A percentile compares a stretch with the other conserved stretches of the same genome.
Conservation (phyloP, 2,888 invertebrate genomes). For the Baronia brevicornis region DNA sequence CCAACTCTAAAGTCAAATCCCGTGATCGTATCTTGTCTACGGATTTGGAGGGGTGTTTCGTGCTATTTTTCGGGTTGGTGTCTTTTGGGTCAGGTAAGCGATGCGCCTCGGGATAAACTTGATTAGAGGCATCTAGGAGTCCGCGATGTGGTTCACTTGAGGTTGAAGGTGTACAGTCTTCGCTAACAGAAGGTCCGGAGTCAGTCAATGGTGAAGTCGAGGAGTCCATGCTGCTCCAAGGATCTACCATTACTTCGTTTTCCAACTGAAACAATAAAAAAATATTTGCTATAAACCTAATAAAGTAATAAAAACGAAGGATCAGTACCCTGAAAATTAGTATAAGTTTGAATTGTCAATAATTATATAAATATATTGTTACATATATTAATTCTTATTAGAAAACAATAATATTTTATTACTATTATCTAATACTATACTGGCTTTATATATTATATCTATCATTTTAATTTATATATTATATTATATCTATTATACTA, state of each 20-base stretch:
- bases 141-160: conserved; percentile 54
- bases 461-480: no score
- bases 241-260: conserved; percentile 74
- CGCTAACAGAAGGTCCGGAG: conserved; percentile 69
- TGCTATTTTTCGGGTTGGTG: conserved; percentile 38
- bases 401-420: no score
- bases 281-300: conserved; percentile 18
- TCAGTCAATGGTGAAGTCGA: conserved; percentile 71
- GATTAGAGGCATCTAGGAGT: conserved; percentile 40
- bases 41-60: conserved; percentile 36
- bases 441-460: no score
- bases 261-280: conserved; percentile 68
- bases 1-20: conserved; percentile 58
- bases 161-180: conserved; percentile 67
- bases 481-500: no score
- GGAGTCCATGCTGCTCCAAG: conserved; percentile 75
- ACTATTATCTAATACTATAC: no score
- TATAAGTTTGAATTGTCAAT: no score
- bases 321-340: no score
- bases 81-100: conserved; percentile 52
- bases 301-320: conserved; percentile 22
- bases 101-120: conserved; percentile 47
- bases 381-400: no score
- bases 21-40: conserved; percentile 61
- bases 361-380: no score